Evolutionary conservation across 2,797 vertebrate genomes (phyloP).

Genomic region (Hippopotamyrus pictus): DNA sequence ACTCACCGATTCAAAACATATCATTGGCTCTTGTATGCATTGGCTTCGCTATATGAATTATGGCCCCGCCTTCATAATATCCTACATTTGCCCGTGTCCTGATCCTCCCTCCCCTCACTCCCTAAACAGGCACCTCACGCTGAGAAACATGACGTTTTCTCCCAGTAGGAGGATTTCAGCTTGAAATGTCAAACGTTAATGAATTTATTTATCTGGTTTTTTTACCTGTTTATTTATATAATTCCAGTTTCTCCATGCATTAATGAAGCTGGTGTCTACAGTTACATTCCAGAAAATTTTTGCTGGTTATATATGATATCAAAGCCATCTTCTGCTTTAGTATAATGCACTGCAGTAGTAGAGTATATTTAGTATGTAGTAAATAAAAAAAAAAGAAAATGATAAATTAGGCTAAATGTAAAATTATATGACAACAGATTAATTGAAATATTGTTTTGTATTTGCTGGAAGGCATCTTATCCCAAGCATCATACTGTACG

Average conservation of each 20-base stretch:
- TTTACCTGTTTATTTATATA: not conserved
- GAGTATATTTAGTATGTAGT: not conserved
- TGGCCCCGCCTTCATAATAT: not conserved
- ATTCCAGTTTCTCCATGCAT: not conserved
- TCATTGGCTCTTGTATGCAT: not conserved
- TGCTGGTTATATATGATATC: not conserved
- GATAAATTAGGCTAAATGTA: not conserved
- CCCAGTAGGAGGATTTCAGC: not conserved
- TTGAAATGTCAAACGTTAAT: conserved; percentile 21
- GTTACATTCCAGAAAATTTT: not conserved
- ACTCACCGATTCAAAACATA: not conserved
- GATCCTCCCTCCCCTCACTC: not conserved
- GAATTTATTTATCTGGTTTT: not conserved
- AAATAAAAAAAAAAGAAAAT: not conserved
- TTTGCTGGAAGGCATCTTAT: not conserved
- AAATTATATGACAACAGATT: not conserved
- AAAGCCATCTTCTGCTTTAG: not conserved
- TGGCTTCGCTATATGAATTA: not conserved
- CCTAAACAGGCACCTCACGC: conserved; percentile 4
- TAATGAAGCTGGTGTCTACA: not conserved
- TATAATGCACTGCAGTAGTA: not conserved
- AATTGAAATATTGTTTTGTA: not conserved
- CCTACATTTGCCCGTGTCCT: not conserved
- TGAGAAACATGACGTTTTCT: conserved; percentile 16
- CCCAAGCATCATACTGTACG: not conserved